A percentile compares a stretch with the other conserved stretches of the same genome.
These are phyloP conservation scores for Parascotia fuliginaria DNA, from an alignment of 2,888 invertebrate species.

Conservation along the genomic window DNA sequence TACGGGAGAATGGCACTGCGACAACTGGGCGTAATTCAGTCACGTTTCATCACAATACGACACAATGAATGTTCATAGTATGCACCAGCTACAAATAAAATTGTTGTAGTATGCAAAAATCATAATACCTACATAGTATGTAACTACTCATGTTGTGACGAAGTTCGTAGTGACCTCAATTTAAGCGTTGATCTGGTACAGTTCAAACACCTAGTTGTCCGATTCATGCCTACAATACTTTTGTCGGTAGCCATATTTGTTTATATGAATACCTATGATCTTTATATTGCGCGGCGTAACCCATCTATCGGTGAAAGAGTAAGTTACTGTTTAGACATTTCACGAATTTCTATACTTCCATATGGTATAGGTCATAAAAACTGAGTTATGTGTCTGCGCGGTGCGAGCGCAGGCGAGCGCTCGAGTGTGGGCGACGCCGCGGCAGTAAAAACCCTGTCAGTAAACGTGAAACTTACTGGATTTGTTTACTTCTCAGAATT, in stretches of 20 bases:
- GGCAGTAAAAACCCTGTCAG: constrained; percentile 47
- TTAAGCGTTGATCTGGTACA: constrained; percentile 66
- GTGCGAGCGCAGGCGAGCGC: constrained; percentile 17
- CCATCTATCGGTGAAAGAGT: constrained; percentile 19
- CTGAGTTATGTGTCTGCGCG: constrained; percentile 46
- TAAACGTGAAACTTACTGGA: constrained; percentile 47
- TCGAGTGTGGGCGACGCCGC: constrained; percentile 21
- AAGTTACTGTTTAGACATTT: constrained; percentile 26
- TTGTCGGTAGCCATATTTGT: constrained; percentile 43
- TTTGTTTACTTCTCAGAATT: constrained; percentile 54
- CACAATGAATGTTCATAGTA: constrained; percentile 21
- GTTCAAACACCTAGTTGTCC: constrained; percentile 56
- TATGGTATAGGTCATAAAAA: constrained; percentile 44
- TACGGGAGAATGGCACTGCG: constrained; percentile 1
- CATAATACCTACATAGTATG: constrained; percentile 39
- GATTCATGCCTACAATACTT: constrained; percentile 35
- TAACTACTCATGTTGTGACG: constrained; percentile 45
- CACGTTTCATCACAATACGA: constrained; percentile 26
- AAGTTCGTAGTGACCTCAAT: constrained; percentile 67
- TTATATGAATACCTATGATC: constrained; percentile 40
- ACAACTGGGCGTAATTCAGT: constrained; percentile 13
- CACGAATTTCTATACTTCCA: constrained; percentile 24
- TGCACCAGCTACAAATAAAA: constrained; percentile 21
- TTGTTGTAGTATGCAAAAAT: constrained; percentile 23
- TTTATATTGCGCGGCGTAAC: constrained; percentile 33